A percentile compares a stretch with the other conserved stretches of the same genome.
phyloP scores from a whole-genome alignment of 2,888 invertebrate genomes.

The Arctia plantaginis region DNA sequence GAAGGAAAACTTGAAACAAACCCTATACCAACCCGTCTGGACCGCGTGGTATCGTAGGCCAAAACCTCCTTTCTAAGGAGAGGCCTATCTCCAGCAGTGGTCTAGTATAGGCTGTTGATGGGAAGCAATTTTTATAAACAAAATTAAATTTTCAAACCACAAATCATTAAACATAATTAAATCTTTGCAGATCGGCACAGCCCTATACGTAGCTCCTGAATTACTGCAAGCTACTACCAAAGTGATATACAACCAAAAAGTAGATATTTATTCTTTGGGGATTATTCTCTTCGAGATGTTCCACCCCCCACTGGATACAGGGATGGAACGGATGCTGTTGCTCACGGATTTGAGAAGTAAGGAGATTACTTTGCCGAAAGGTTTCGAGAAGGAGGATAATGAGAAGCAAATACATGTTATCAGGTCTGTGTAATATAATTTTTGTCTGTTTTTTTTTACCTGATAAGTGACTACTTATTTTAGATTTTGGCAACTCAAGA shows the following conservation, averaged over 20 bases:
- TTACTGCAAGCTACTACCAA: constrained; percentile 89
- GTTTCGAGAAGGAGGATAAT: constrained; percentile 87
- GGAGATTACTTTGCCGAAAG: constrained; percentile 90
- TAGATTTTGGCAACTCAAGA: too few species aligned
- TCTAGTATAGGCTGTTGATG: too few species aligned
- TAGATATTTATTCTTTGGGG: constrained; percentile 94
- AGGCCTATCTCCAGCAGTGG: too few species aligned
- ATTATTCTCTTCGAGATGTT: constrained; percentile 99
- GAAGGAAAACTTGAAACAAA: too few species aligned
- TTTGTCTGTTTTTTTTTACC: too few species aligned
- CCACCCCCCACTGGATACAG: constrained; percentile 92
- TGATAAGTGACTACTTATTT: too few species aligned
- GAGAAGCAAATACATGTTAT: constrained; percentile 87
- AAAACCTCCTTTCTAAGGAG: too few species aligned
- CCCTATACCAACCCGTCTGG: too few species aligned
- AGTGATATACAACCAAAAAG: constrained; percentile 95
- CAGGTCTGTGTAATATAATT: constrained; percentile 76
- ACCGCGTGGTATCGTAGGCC: too few species aligned
- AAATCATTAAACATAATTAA: neutral
- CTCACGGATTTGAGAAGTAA: constrained; percentile 90
- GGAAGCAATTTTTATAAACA: too few species aligned
- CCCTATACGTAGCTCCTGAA: constrained; percentile 98
- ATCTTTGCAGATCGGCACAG: constrained; percentile 93
- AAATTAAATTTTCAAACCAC: too few species aligned
- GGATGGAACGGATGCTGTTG: constrained; percentile 95